Evolutionary conservation across 2,797 vertebrate species (phyloP).

Genomic region (Pachyuromys duprasi): DNA sequence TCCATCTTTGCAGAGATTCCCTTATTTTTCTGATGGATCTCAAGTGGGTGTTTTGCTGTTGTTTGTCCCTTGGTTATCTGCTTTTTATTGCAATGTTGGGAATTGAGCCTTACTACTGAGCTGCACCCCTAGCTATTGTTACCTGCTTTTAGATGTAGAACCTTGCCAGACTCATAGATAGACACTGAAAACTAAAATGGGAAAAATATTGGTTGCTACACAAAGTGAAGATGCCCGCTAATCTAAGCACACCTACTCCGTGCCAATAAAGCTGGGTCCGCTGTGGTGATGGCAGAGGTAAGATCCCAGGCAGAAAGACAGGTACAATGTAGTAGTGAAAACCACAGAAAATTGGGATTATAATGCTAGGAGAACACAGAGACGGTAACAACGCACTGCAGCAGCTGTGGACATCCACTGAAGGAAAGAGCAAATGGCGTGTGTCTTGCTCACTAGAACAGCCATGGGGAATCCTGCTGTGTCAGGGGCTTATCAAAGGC

Average conservation of each 20-base stretch:
- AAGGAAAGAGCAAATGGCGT: not conserved
- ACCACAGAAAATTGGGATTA: not conserved
- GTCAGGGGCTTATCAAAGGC: not conserved
- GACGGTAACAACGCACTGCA: not conserved
- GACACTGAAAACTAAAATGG: slow-evolving; percentile 55
- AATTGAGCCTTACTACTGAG: not conserved
- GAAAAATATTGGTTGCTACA: slow-evolving; percentile 71
- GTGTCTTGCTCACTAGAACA: not conserved
- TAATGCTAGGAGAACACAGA: not conserved
- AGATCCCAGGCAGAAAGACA: not conserved
- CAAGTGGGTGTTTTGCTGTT: not conserved
- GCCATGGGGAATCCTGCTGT: not conserved
- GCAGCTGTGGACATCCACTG: not conserved
- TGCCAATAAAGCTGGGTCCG: slow-evolving; percentile 1
- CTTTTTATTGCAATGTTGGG: not conserved
- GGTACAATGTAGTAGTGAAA: not conserved
- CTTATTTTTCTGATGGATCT: not conserved
- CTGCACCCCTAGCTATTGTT: not conserved
- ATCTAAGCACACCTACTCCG: not conserved
- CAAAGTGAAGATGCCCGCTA: slow-evolving; percentile 23
- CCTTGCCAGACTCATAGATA: slow-evolving; percentile 31
- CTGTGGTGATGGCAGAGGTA: not conserved
- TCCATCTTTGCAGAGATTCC: not conserved
- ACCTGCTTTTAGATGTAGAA: slow-evolving; percentile 46
- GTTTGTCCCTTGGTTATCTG: not conserved